Evolutionary conservation across 37 sponge, comb jelly and placozoan genomes (phyloP).

Genomic region (Spongilla lacustris): DNA sequence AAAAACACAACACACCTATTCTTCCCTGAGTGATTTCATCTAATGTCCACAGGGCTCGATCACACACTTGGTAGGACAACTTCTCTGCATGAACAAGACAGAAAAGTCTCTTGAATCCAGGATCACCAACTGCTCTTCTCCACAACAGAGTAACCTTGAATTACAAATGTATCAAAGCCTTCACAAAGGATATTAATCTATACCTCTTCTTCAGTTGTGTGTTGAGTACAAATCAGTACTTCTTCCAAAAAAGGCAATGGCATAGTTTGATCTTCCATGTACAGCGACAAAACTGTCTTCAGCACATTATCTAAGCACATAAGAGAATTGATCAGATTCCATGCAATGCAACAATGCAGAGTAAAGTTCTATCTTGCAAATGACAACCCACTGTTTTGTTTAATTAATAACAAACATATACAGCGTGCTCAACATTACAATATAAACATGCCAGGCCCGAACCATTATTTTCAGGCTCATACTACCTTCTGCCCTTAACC

Average conservation of each 20-base stretch:
- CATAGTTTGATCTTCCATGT: constrained; percentile 24
- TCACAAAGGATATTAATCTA: background rate
- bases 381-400: too few species aligned
- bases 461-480: too few species aligned
- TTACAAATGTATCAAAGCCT: background rate
- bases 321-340: background rate
- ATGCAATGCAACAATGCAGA: background rate
- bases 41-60: constrained; percentile 13
- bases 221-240: constrained; percentile 36
- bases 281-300: constrained; percentile 23
- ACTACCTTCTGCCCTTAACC: too few species aligned
- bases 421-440: too few species aligned
- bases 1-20: background rate
- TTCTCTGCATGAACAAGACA: constrained; percentile 48
- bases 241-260: constrained; percentile 56
- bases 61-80: constrained; percentile 47
- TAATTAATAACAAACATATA: too few species aligned
- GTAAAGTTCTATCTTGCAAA: too few species aligned
- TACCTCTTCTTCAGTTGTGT: constrained; percentile 61
- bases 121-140: constrained; percentile 53
- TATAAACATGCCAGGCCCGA: too few species aligned
- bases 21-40: constrained; percentile 17
- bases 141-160: constrained; percentile 25
- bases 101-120: constrained; percentile 18
- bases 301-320: constrained; percentile 35